Evolutionary conservation across 92 coral and sea anemone genomes (phyloP), one percentile per base, ranked within the genome.

Genomic region (Porites divaricata): DNA sequence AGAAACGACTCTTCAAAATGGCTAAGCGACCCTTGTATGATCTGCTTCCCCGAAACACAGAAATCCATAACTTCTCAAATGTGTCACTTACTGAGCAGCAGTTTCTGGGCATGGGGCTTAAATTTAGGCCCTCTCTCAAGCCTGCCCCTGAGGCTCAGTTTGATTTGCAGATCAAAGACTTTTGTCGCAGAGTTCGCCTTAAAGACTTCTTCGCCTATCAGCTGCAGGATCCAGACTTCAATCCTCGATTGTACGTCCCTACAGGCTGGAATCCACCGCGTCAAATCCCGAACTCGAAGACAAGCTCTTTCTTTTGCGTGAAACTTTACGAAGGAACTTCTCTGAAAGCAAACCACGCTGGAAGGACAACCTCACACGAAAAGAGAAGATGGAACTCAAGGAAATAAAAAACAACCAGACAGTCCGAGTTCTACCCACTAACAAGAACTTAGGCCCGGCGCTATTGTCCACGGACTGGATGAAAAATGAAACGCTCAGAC

Each of bases 31-130:
- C 85, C 71, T 17, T n/a, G 69, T 64, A 64, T 28, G 69, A 64
- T 22, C 24, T 64, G 19, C 69, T 64, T 15, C 24, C 54, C 9
- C 86, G 81, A 48, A 87, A 80, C 61, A 66, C 64, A 63, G 85
- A 87, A 80, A 79, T 87, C 78, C 91, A 85, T 25, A 89, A 80
- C 82, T 62, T 84, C 24, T 49, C 80, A 11, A 23, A 74, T 57
- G 13, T 89, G 13, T 89, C n/a, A n/a, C n/a, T n/a, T n/a, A n/a
- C n/a, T n/a, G n/a, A n/a, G 9, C 20, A 83, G 74, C 79, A 74
- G 35, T 76, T 54, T 20, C 89, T 81, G 67, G 50, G 85, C 63
- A 86, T 51, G 4, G n/a, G n/a, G n/a, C n/a, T n/a, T n/a, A n/a
- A n/a, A n/a, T n/a, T n/a, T n/a, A n/a, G n/a, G n/a, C n/a, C n/a